Conservation (phyloP, 2,797 vertebrate species). For the Pygocentrus nattereri region DNA sequence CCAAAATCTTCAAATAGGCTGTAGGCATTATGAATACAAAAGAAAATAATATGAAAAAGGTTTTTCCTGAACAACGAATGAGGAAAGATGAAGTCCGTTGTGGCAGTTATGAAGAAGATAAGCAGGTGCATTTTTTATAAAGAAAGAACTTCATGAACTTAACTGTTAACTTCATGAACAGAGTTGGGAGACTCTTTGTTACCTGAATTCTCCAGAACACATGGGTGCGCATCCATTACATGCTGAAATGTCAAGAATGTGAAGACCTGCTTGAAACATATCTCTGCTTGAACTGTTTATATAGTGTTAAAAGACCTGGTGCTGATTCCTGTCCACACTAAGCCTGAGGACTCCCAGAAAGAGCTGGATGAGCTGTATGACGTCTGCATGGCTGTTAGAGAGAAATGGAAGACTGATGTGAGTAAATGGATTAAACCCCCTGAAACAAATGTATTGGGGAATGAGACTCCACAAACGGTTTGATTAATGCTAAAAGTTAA, state of each 20-base stretch:
- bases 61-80: no score
- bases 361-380: constrained; percentile 78
- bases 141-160: no score
- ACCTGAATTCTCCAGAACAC: not conserved
- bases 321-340: constrained; percentile 74
- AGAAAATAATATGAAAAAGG: no score
- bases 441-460: not conserved
- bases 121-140: no score
- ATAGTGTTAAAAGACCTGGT: constrained; percentile 74
- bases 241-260: not conserved
- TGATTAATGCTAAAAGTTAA: not conserved
- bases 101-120: no score
- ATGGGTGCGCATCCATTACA: not conserved
- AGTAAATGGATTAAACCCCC: constrained; percentile 28
- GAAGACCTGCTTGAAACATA: not conserved
- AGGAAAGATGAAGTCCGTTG: no score
- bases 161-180: no score
- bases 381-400: constrained; percentile 65
- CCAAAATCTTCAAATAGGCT: no score
- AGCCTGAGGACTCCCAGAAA: constrained; percentile 66
- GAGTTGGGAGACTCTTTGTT: no score
- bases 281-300: not conserved
- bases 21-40: no score
- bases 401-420: constrained; percentile 77
- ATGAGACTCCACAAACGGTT: not conserved